phyloP scores from a whole-genome alignment of 1,140 invertebrate genomes.

The Homarus americanus region DNA sequence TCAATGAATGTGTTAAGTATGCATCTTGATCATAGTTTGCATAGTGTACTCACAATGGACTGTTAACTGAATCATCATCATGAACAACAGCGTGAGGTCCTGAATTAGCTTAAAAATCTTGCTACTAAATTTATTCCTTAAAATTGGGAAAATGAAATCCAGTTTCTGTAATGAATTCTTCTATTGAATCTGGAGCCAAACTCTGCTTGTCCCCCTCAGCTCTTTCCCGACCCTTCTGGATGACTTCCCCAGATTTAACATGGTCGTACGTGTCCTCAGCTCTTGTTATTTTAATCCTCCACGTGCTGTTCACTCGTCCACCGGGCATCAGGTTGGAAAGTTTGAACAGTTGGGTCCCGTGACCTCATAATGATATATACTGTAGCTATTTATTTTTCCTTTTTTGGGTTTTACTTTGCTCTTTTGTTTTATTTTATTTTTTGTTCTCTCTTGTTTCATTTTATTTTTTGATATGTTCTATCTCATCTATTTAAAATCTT shows the following conservation, averaged over 20 bases:
- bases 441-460: neutral
- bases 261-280: conserved; percentile 8
- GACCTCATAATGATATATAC: neutral
- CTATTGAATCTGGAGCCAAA: neutral
- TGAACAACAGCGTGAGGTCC: too few relatives aligned
- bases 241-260: neutral
- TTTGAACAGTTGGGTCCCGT: neutral
- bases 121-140: too few relatives aligned
- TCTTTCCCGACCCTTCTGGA: neutral
- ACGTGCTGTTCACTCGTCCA: conserved; percentile 2
- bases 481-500: neutral
- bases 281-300: conserved; percentile 11
- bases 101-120: too few relatives aligned
- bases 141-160: too few relatives aligned
- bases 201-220: neutral
- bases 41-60: too few relatives aligned
- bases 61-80: too few relatives aligned
- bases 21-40: too few relatives aligned
- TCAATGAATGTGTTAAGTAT: too few relatives aligned
- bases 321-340: neutral
- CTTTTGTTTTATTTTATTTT: neutral
- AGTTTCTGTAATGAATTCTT: neutral
- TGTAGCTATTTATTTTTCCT: neutral
- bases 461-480: neutral
- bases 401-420: neutral